A percentile compares a stretch with the other conserved stretches of the same genome.
Conservation (phyloP, 2,113 vertebrate species). For the Ictalurus furcatus region DNA sequence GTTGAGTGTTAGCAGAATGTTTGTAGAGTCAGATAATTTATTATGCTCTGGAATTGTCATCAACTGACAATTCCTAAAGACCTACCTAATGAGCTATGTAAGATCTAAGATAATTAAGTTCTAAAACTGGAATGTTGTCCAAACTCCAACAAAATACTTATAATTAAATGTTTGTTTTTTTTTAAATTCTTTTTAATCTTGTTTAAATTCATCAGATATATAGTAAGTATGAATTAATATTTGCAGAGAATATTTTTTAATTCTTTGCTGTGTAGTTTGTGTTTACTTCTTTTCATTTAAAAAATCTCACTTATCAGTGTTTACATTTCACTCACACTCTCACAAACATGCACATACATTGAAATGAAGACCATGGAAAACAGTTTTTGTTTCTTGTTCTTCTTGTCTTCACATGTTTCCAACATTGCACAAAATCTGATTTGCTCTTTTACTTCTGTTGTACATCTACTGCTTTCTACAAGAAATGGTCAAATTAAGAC, state of each 20-base stretch:
- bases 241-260: neutral
- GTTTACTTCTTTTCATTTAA: neutral
- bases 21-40: neutral
- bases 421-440: neutral
- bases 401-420: slow-evolving; percentile 11
- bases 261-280: neutral
- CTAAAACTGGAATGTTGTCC: neutral
- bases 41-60: neutral
- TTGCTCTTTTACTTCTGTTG: neutral
- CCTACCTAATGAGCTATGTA: neutral
- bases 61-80: neutral
- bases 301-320: no score
- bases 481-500: slow-evolving; percentile 21
- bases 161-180: neutral
- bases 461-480: neutral
- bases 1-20: neutral
- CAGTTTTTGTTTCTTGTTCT: neutral
- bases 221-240: neutral
- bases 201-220: neutral
- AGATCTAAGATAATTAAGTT: neutral
- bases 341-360: neutral
- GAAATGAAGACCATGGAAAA: slow-evolving; percentile 4
- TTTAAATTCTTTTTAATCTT: neutral
- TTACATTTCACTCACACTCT: neutral
- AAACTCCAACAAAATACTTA: neutral